Evolutionary conservation across 2,888 invertebrate genomes (phyloP), one percentile per base, ranked within the genome.

Genomic region (Resseliella maxima): DNA sequence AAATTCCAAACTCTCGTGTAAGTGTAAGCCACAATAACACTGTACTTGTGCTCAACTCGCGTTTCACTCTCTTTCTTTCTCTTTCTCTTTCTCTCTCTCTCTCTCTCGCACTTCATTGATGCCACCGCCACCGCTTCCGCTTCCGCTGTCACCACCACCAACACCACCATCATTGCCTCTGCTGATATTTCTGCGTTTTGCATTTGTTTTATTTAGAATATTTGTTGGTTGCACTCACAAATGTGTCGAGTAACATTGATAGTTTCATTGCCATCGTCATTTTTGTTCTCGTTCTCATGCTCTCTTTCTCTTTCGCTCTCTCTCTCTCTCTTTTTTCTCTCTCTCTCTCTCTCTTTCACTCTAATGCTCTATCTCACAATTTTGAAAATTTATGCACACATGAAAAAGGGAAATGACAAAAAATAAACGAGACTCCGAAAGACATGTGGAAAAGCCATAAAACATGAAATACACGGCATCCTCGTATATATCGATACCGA

Each of bases 191-290:
- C 41, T 8, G 50, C 12, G n/a, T 72, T 83, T 38, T 36, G 83
- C 38, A 83, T 81, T n/a, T 81, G 81, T 83, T 83, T 83, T 83
- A 83, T 83, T 83, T 83, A 83, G 38, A 83, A 38, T 12, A 38
- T 72, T 31, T 35, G 31, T 72, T 35, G 15, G 1, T 72, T 72
- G 1, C 18, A 31, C 35, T 31, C 31, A 59, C 59, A 59, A 50
- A 10, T 5, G 41, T 50, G 50, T 18, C 50, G 59, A 12, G 12
- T 24, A 59, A 59, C 59, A 59, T 24, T 24, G 27, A 59, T 59
- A 24, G 59, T 59, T 59, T 59, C 59, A 59, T n/a, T 59, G 59
- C 27, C 59, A 59, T 24, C 59, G 5, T 27, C 5, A 27, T 24
- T 18, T 50, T 18, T 18, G 10, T 50, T 2, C 2, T 18, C 50